Evolutionary conservation across 1,140 invertebrate species (phyloP).

Genomic region (silkworm (Bombyx mori)): ASM3026992v2 NC_085129.1:2166501-2167000

Average conservation of each 20-base stretch:
- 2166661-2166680: conserved; percentile 44
- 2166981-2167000: conserved; percentile 62
- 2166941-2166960: too few relatives aligned
- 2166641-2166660: conserved; percentile 19
- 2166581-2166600: conserved; percentile 5
- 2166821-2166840: conserved; percentile 62
- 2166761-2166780: conserved; percentile 67
- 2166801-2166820: conserved; percentile 57
- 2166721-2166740: conserved; percentile 48
- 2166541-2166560: conserved; percentile 1
- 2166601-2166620: conserved; percentile 5
- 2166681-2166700: conserved; percentile 33
- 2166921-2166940: too few relatives aligned
- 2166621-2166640: conserved; percentile 15
- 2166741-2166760: conserved; percentile 50
- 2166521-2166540: conserved; percentile 31
- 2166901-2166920: not conserved
- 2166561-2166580: not conserved
- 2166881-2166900: conserved; percentile 49
- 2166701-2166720: conserved; percentile 47
- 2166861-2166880: conserved; percentile 47
- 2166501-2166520: conserved; percentile 56
- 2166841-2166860: conserved; percentile 59
- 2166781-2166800: conserved; percentile 39
- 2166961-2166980: too few relatives aligned